phyloP scores from a whole-genome alignment of 2,797 vertebrate genomes.

The Myiothlypis coronata region DNA sequence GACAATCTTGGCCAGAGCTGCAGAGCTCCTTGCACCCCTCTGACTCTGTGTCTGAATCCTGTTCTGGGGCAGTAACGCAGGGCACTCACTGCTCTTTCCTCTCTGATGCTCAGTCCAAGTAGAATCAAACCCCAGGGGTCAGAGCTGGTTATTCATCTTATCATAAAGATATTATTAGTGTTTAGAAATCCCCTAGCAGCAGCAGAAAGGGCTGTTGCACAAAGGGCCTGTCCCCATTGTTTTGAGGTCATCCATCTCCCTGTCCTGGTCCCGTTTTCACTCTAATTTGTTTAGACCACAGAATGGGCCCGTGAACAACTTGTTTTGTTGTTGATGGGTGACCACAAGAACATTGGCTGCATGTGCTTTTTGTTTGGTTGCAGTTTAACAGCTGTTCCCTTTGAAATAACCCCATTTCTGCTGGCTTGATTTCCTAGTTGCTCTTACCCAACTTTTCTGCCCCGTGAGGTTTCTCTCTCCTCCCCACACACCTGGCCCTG shows the following conservation, averaged over 20 bases:
- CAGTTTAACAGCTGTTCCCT: constrained; percentile 62
- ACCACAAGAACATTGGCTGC: constrained; percentile 46
- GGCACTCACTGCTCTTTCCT: not conserved
- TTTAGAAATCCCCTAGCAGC: not conserved
- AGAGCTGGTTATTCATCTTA: not conserved
- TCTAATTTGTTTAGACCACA: constrained; percentile 58
- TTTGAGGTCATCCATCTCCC: constrained; percentile 39
- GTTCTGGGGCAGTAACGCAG: not conserved
- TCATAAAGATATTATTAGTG: not conserved
- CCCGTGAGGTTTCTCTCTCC: constrained; percentile 25
- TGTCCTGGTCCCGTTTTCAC: constrained; percentile 14
- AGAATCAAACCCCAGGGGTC: not conserved
- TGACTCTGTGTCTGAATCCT: not conserved
- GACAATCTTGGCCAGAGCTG: not conserved
- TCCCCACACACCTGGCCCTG: constrained; percentile 24
- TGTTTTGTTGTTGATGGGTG: not conserved
- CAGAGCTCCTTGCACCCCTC: not conserved
- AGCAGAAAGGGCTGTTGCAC: not conserved
- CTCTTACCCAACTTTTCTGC: constrained; percentile 35
- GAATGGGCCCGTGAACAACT: constrained; percentile 15
- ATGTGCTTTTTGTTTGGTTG: constrained; percentile 50
- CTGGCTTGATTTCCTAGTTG: constrained; percentile 45
- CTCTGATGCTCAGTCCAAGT: not conserved
- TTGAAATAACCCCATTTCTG: constrained; percentile 60
- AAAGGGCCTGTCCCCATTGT: constrained; percentile 21